Conservation (phyloP, 2,888 invertebrate genomes). For the Salticus scenicus region DNA sequence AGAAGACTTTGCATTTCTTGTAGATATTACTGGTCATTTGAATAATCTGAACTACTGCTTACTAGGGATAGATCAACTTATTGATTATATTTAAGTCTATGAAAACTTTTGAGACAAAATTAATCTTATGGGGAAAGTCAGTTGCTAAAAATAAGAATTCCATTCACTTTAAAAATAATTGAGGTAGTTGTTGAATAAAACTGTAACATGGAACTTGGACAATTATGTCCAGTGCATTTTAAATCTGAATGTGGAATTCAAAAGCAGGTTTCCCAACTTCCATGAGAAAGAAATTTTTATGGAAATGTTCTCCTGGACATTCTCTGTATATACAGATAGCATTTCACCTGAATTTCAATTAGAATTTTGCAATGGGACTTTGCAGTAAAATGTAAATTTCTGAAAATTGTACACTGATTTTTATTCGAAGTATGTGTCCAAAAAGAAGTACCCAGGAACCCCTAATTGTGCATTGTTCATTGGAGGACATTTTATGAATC, state of each 20-base stretch:
- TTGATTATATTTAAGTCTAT: background rate
- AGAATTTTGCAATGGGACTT: background rate
- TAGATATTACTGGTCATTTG: too few species aligned
- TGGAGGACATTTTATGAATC: background rate
- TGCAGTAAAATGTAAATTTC: background rate
- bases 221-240: background rate
- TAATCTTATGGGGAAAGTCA: background rate
- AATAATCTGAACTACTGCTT: too few species aligned
- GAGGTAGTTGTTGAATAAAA: too few species aligned
- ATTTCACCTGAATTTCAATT: background rate
- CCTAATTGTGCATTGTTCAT: background rate
- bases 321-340: background rate
- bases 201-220: too few species aligned
- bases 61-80: background rate
- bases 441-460: background rate
- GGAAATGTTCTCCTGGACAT: background rate
- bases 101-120: background rate
- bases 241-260: background rate
- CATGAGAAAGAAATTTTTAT: background rate
- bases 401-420: background rate
- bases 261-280: background rate
- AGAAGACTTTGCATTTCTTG: too few species aligned
- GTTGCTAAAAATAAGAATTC: background rate
- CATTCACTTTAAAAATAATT: background rate
- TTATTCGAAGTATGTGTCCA: background rate